Percentiles rank a stretch among this genome's conserved stretches.
Conservation (phyloP, 2,113 vertebrate genomes). For the Cnemophilus loriae region DNA sequence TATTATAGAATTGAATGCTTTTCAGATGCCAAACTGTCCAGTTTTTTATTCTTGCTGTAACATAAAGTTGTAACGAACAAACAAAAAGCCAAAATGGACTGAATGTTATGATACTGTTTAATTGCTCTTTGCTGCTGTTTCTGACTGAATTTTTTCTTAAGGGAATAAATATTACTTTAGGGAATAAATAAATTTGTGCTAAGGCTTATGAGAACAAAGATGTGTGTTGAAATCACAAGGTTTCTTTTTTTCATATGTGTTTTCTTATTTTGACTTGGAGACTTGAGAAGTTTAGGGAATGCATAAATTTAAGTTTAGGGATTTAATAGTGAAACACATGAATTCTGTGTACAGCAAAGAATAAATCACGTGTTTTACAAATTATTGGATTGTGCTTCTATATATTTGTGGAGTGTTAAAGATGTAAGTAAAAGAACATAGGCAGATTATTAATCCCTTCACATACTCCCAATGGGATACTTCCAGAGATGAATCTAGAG, state of each 20-base stretch:
- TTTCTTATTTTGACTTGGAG: background rate
- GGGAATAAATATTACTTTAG: background rate
- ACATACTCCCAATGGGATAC: background rate
- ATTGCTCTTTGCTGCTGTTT: background rate
- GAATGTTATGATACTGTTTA: background rate
- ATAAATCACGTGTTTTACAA: background rate
- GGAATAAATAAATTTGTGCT: background rate
- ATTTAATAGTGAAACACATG: background rate
- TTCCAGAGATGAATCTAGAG: background rate
- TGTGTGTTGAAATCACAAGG: background rate
- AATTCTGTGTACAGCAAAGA: background rate
- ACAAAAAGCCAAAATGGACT: background rate
- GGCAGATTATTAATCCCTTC: background rate
- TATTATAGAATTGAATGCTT: background rate
- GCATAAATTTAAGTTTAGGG: background rate
- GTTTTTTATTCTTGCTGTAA: background rate
- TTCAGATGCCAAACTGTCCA: background rate
- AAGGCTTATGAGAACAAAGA: background rate
- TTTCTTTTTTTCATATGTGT: background rate
- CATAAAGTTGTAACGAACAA: background rate
- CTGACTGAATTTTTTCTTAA: background rate
- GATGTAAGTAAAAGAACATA: background rate
- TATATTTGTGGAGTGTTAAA: background rate
- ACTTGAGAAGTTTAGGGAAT: background rate
- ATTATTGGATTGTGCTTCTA: background rate